Evolutionary conservation across 2,113 vertebrate genomes (phyloP), one percentile per base, ranked within the genome.

Genomic region (Pterocles orientalis): DNA sequence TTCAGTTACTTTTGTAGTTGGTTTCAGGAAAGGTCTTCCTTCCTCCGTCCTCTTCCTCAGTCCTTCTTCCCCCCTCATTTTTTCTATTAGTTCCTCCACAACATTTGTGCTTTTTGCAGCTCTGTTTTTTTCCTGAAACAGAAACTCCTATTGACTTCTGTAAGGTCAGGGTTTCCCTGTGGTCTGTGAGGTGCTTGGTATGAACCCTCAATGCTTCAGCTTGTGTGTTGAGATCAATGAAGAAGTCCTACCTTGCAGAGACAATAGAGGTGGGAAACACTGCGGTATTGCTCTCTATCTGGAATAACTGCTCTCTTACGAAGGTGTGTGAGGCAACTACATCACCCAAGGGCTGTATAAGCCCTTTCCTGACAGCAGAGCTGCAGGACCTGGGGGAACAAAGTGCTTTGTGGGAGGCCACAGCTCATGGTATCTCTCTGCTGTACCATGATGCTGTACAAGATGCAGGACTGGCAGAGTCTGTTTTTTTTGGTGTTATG

Each of bases 331-430:
- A 66, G 60, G 54, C 24, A 48, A 11, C n/a, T 75, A 11, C 3
- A 4, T 19, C 3, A 7, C 18, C 20, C 10, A 14, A 60, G 21
- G 25, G 34, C 6, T 68, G 3, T 71, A 85, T 43, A 65, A 77
- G 13, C 7, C 50, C 12, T 57, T 56, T 47, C 9, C 45, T 34
- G 20, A 83, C 76, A 62, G 25, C 31, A 61, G 29, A 71, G 18
- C 29, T 43, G 34, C 0, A 4, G 51, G 20, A 47, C 8, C 5
- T 4, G 1, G 18, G n/a, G 8, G 7, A 25, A 4, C 6, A 10
- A 29, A 12, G 4, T 43, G 5, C 39, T 51, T 48, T 0, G 2
- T 64, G 61, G 48, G 28, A 85, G 20, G 23, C 18, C 34, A 21
- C 2, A 14, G 77, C 48, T 82, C 0, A 0, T 1, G 6, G 15